Conservation (phyloP, 2,797 vertebrate species). For the Mus spretus region DNA sequence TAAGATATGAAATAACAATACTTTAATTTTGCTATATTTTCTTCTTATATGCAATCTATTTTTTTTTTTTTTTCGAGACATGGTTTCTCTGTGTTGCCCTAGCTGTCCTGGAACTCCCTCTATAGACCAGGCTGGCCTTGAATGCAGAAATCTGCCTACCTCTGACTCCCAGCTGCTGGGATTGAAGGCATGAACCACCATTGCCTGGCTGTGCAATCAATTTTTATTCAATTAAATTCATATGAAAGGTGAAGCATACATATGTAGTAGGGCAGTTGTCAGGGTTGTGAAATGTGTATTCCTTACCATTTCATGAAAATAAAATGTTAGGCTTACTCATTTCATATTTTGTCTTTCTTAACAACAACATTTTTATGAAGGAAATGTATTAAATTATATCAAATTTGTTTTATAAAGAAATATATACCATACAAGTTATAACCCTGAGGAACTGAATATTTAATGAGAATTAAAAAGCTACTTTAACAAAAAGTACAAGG, state of each 20-base stretch:
- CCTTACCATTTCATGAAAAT: background rate
- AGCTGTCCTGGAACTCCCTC: too few species aligned
- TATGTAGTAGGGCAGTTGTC: background rate
- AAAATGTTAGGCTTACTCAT: background rate
- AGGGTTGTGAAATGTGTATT: background rate
- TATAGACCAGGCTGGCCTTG: too few species aligned
- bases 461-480: background rate
- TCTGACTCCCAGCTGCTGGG: too few species aligned
- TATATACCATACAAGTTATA: background rate
- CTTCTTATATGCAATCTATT: background rate
- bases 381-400: background rate
- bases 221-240: background rate
- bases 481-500: background rate
- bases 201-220: too few species aligned
- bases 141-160: too few species aligned
- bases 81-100: too few species aligned
- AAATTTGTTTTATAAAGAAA: constrained; percentile 23
- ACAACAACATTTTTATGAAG: background rate
- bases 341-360: background rate
- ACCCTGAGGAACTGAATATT: background rate
- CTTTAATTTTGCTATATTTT: constrained; percentile 31
- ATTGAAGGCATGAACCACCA: too few species aligned
- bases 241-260: background rate
- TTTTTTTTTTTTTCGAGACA: background rate
- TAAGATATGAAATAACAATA: background rate